These are phyloP conservation scores for Mesorhabditis belari DNA, from an alignment of 2,888 invertebrate genomes.

Conservation along the genomic window DNA sequence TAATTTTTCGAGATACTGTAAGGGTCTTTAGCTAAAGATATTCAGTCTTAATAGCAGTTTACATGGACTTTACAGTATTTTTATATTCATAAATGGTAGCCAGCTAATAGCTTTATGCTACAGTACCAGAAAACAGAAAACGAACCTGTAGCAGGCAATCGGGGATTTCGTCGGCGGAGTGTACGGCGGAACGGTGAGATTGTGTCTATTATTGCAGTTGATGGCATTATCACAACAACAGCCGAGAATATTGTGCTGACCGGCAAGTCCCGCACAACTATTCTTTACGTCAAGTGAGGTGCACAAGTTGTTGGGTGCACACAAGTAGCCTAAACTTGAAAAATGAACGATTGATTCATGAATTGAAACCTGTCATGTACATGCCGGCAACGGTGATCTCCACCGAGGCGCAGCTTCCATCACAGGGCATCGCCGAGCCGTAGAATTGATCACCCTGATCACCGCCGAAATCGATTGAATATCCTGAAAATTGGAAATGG, in stretches of 20 bases:
- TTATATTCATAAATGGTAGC: too few species aligned
- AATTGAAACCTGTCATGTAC: background rate
- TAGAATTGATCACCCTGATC: too few species aligned
- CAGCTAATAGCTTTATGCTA: too few species aligned
- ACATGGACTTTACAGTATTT: too few species aligned
- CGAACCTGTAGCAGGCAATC: background rate
- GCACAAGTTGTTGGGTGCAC: background rate
- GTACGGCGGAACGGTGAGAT: slow-evolving; percentile 2
- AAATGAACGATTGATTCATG: too few species aligned
- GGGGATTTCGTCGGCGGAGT: slow-evolving; percentile 4
- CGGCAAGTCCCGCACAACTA: background rate
- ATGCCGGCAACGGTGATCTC: background rate
- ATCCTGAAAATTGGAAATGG: too few species aligned
- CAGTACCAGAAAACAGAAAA: too few species aligned
- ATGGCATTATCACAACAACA: slow-evolving; percentile 31
- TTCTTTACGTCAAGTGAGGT: background rate
- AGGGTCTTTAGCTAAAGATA: background rate
- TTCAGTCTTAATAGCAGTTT: too few species aligned
- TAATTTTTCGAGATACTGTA: background rate
- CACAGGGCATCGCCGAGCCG: background rate
- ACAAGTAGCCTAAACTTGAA: too few species aligned
- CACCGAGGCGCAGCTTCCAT: background rate
- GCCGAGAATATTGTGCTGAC: too few species aligned
- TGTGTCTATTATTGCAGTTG: slow-evolving; percentile 23
- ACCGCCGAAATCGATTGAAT: too few species aligned